phyloP scores from a whole-genome alignment of 2,113 vertebrate species.

The Oceanodroma tethys region DNA sequence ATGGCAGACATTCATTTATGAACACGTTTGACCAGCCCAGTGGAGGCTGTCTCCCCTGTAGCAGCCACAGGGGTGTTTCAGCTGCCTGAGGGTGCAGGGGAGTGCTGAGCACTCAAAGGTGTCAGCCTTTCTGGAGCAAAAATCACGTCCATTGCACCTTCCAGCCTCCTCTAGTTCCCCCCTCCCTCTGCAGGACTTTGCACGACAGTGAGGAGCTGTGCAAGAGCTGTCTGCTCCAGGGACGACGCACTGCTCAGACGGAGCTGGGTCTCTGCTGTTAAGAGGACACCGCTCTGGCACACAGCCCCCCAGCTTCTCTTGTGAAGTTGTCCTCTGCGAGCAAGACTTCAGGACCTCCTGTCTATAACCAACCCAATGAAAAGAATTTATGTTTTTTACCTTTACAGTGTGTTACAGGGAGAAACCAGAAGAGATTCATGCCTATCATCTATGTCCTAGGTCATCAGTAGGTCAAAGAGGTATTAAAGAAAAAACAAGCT shows the following conservation, averaged over 20 bases:
- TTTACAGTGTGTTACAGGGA: background rate
- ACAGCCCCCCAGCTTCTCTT: background rate
- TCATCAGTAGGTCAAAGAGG: background rate
- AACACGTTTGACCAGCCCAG: background rate
- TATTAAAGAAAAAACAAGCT: background rate
- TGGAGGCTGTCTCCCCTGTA: background rate
- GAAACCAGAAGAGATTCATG: background rate
- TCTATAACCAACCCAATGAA: background rate
- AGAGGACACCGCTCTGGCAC: background rate
- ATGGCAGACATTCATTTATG: background rate
- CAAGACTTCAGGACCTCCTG: background rate
- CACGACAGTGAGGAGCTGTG: fast-evolving
- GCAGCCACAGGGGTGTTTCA: background rate
- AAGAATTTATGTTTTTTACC: background rate
- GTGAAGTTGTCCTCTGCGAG: background rate
- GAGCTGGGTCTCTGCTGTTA: background rate
- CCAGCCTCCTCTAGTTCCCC: background rate
- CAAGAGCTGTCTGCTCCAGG: background rate
- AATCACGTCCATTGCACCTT: background rate
- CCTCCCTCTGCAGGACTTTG: background rate
- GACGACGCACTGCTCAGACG: background rate
- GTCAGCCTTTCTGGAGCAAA: background rate
- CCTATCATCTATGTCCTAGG: background rate
- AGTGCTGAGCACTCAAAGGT: background rate
- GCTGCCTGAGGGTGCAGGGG: background rate